A percentile compares a stretch with the other conserved stretches of the same genome.
Conservation (phyloP, 2,797 vertebrate genomes). For the Euthynnus affinis region DNA sequence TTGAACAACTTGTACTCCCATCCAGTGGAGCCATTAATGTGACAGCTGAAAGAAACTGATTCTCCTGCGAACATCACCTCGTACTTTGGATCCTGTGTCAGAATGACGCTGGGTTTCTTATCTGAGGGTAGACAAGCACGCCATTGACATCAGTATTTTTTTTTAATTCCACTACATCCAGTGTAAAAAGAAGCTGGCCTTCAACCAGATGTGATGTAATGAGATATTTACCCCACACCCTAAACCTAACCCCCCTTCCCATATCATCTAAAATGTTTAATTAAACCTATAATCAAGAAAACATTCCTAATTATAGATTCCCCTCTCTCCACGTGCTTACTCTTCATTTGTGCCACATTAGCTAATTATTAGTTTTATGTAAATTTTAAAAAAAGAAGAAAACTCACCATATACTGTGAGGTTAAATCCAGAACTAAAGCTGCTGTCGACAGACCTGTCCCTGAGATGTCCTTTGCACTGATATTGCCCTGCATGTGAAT, state of each 20-base stretch:
- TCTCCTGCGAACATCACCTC: constrained; percentile 55
- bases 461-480: constrained; percentile 52
- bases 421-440: fast-evolving
- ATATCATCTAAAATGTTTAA: not conserved
- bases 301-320: not conserved
- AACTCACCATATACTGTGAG: constrained; percentile 66
- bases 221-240: not conserved
- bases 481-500: constrained; percentile 32
- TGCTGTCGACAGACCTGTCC: constrained; percentile 50
- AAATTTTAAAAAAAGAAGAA: not conserved
- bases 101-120: constrained; percentile 19
- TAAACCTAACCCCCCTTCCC: too few relatives aligned
- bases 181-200: not conserved
- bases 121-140: constrained; percentile 36
- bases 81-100: constrained; percentile 50
- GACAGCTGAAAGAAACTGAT: constrained; percentile 43
- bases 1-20: constrained; percentile 64
- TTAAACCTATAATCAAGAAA: not conserved
- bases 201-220: not conserved
- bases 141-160: not conserved
- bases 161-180: not conserved
- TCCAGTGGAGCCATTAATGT: constrained; percentile 40
- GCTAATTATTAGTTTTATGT: not conserved
- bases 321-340: too few relatives aligned
- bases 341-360: too few relatives aligned